phyloP scores from a whole-genome alignment of 2,113 vertebrate genomes.

The Picathartes gymnocephalus region DNA sequence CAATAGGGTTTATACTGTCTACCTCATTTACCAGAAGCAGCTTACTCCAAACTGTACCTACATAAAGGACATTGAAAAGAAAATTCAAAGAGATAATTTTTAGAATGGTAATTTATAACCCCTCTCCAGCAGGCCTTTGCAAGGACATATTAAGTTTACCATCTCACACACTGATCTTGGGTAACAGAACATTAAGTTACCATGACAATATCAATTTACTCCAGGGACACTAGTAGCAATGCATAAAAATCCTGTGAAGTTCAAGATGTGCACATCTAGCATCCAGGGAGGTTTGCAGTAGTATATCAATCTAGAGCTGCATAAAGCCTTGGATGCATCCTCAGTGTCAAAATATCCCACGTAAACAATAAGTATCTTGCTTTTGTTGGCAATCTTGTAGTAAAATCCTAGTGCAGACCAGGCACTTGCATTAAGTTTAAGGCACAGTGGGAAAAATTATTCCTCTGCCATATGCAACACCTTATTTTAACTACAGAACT shows the following conservation, averaged over 20 bases:
- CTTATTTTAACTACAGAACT: background rate
- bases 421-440: background rate
- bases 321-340: background rate
- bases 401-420: background rate
- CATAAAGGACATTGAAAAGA: background rate
- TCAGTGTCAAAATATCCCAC: background rate
- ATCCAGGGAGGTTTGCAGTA: background rate
- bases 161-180: background rate
- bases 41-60: background rate
- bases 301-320: background rate
- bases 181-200: background rate
- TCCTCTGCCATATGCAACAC: background rate
- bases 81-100: background rate
- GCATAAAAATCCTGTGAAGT: background rate
- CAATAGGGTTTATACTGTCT: background rate
- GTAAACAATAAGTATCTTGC: background rate
- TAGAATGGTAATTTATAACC: background rate
- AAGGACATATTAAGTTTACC: background rate
- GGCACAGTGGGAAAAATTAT: background rate
- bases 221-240: background rate
- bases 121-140: background rate
- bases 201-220: background rate
- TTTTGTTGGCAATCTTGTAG: background rate
- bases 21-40: background rate
- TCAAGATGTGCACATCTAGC: background rate